Evolutionary conservation across 2,113 vertebrate genomes (phyloP), one percentile per base, ranked within the genome.

Genomic region (Hippotragus niger): DNA sequence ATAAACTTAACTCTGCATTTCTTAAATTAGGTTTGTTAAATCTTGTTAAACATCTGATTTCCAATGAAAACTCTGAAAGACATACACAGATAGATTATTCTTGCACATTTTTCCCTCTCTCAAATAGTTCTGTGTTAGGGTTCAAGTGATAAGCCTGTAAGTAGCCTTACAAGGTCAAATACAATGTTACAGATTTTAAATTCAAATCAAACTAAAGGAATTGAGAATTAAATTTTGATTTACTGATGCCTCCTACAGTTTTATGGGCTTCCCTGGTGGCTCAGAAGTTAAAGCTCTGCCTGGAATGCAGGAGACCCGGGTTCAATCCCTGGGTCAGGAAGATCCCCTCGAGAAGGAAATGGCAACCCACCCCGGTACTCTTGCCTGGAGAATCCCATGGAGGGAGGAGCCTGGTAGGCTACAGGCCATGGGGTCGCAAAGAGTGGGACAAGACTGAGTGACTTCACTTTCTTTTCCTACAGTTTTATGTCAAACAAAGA

Each of bases 191-290:
- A 47, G 52, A 90, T 82, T 87, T 86, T 87, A 81, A 45, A 80
- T 90, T 95, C 36, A 93, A 76, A 94, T 74, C 21, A 76, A 87
- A 87, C 60, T 52, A 93, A 89, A 85, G 50, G 12, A 90, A 45
- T 90, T 90, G 43, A 85, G 33, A 95, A 86, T 86, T 71, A 93
- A 80, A 90, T 81, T 52, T 85, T 86, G 52, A 81, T 67, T 80
- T 67, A 36, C 50, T 71, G 58, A 80, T 90, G 40, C 27, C n/a
- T 93, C 80, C 50, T 90, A 93, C 1, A n/a, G 13, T 76, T 87
- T 83, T 89, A 62, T 33, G 60, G 60, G 60, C 31, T 62, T 62
- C 60, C 60, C 31, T 62, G 31, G 31, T 16, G 60, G 14, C 60
- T 62, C 60, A 62, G 60, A 62, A 33, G 31, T 62, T 62, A 62